phyloP scores from a whole-genome alignment of 2,888 invertebrate species.

The Adineta ricciae region DNA sequence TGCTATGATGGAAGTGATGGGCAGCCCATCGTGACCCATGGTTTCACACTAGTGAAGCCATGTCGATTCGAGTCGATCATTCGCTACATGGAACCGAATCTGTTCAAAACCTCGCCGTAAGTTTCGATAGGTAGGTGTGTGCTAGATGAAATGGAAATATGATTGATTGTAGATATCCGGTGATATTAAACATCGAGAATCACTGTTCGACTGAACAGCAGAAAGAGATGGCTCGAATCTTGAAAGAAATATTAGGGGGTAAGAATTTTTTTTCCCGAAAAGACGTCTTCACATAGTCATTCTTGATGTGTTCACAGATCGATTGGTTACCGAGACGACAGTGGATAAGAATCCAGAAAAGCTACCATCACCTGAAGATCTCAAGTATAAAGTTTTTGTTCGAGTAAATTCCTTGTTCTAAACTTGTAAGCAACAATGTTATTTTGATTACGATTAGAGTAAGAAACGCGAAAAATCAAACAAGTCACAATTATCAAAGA shows the following conservation, averaged over 20 bases:
- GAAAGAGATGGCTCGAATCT: not conserved
- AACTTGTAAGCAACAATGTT: no score
- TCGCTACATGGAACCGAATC: not conserved
- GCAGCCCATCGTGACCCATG: not conserved
- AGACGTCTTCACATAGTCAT: not conserved
- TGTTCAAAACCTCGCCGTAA: conserved; percentile 12
- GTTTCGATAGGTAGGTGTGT: not conserved
- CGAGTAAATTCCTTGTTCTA: not conserved
- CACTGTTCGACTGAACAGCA: not conserved
- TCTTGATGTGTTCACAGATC: not conserved
- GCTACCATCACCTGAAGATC: not conserved
- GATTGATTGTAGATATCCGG: not conserved
- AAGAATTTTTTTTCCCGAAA: not conserved
- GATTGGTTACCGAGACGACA: not conserved
- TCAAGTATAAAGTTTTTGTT: not conserved
- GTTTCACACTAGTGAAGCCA: not conserved
- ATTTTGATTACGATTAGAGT: not conserved
- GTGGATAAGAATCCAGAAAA: not conserved
- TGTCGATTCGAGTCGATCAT: conserved; percentile 12
- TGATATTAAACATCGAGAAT: conserved; percentile 1
- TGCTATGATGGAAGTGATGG: conserved; percentile 5
- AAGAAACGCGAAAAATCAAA: not conserved
- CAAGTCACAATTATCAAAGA: not conserved
- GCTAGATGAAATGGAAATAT: not conserved
- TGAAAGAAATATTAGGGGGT: not conserved